Percentiles rank a stretch among this genome's conserved stretches.
Evolutionary conservation across 2,113 vertebrate genomes (phyloP).

Genomic region (Gnathonemus echidnorhynchus): DNA sequence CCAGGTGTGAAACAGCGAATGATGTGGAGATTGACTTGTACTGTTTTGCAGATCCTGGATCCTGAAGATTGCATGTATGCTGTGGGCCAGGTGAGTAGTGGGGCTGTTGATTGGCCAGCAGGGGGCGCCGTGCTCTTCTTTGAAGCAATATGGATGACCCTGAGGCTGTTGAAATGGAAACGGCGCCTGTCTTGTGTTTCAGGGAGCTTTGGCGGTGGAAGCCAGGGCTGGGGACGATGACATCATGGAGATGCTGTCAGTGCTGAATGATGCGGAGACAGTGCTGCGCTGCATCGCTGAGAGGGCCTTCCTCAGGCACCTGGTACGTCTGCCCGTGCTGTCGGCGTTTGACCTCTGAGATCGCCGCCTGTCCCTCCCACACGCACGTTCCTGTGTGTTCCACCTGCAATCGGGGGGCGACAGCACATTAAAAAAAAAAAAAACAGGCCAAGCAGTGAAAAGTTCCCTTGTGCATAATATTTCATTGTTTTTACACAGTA

Average conservation of each 20-base stretch:
- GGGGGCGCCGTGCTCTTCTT: neutral
- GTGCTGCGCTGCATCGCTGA: slow-evolving; percentile 89
- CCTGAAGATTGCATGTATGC: slow-evolving; percentile 93
- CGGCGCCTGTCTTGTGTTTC: slow-evolving; percentile 19
- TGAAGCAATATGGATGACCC: neutral
- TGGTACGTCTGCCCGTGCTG: slow-evolving; percentile 61
- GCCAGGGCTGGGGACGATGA: slow-evolving; percentile 79
- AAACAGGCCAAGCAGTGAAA: neutral
- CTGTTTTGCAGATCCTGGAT: slow-evolving; percentile 64
- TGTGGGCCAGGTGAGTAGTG: slow-evolving; percentile 78
- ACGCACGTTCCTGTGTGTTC: neutral
- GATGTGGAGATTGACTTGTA: neutral
- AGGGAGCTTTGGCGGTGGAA: slow-evolving; percentile 93
- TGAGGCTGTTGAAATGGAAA: neutral
- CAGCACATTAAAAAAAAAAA: neutral
- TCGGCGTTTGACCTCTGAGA: neutral
- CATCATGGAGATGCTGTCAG: slow-evolving; percentile 79
- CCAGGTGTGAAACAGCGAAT: neutral
- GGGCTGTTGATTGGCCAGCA: neutral
- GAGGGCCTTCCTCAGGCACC: slow-evolving; percentile 81
- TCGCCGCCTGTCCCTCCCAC: neutral
- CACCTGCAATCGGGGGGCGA: neutral
- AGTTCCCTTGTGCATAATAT: neutral
- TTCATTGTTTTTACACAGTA: neutral
- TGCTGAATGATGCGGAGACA: slow-evolving; percentile 75